These are phyloP conservation scores for Tachuris rubrigastra DNA, from an alignment of 2,113 vertebrate genomes.

Conservation along the genomic window DNA sequence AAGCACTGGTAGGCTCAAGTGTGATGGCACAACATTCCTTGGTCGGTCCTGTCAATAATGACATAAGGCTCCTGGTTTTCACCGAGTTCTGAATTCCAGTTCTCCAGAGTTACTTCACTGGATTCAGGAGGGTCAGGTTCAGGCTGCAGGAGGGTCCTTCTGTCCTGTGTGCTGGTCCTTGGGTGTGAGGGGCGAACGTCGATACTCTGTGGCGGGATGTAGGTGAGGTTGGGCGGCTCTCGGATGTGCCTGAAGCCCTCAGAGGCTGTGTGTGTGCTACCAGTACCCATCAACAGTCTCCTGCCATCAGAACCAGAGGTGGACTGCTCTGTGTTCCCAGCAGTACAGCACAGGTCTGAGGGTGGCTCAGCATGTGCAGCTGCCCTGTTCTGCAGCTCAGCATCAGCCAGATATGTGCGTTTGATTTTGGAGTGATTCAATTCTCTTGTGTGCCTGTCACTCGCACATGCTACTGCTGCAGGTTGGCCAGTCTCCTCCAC, in stretches of 20 bases:
- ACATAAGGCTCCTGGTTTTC: constrained; percentile 62
- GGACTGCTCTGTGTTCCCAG: not conserved
- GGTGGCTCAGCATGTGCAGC: not conserved
- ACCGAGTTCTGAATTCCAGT: not conserved
- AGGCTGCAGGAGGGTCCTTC: not conserved
- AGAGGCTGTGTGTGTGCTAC: not conserved
- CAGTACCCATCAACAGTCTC: not conserved
- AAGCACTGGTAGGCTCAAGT: not conserved
- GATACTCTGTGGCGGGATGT: constrained; percentile 44
- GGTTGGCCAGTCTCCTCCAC: constrained; percentile 63
- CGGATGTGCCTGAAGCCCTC: constrained; percentile 1
- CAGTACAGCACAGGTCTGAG: not conserved
- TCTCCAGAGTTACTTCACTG: not conserved
- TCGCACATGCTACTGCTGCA: not conserved
- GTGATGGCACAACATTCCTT: not conserved
- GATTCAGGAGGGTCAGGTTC: not conserved
- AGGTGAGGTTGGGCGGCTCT: constrained; percentile 71
- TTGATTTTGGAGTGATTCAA: not conserved
- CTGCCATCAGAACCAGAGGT: not conserved
- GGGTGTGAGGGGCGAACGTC: not conserved
- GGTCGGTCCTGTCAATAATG: constrained; percentile 18
- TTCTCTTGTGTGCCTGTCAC: not conserved
- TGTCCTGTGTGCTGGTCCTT: not conserved
- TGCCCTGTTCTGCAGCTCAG: not conserved
- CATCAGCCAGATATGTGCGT: not conserved